Evolutionary conservation across 2,797 vertebrate species (phyloP).

Genomic region (Sciaenops ocellatus): DNA sequence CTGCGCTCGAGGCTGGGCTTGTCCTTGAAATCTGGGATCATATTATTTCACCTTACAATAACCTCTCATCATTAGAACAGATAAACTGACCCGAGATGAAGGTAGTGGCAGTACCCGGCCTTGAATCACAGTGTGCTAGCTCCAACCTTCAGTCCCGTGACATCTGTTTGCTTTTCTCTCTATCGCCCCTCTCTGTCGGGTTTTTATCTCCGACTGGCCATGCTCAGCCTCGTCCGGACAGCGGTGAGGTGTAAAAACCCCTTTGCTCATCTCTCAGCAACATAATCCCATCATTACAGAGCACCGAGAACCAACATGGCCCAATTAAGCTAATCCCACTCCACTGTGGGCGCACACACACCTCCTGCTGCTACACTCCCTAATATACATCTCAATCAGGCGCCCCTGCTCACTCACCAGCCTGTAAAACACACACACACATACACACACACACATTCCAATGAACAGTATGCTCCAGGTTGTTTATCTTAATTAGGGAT

Average conservation of each 20-base stretch:
- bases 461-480: slow-evolving; percentile 27
- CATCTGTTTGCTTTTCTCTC: slow-evolving; percentile 2
- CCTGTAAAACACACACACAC: slow-evolving; percentile 28
- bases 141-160: slow-evolving; percentile 44
- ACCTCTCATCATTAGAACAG: slow-evolving; percentile 60
- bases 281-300: slow-evolving; percentile 80
- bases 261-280: slow-evolving; percentile 69
- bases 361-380: slow-evolving; percentile 62
- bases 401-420: slow-evolving; percentile 28
- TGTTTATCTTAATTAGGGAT: slow-evolving; percentile 72
- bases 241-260: slow-evolving; percentile 61
- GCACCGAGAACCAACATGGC: slow-evolving; percentile 70
- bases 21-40: slow-evolving; percentile 64
- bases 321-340: slow-evolving; percentile 80
- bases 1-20: slow-evolving; percentile 49
- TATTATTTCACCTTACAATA: slow-evolving; percentile 57
- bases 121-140: slow-evolving; percentile 22
- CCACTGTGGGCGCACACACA: slow-evolving; percentile 63
- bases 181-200: background rate
- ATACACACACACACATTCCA: slow-evolving; percentile 38
- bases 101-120: slow-evolving; percentile 42
- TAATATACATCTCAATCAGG: slow-evolving; percentile 74
- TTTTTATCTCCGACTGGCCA: background rate
- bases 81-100: slow-evolving; percentile 47
- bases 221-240: slow-evolving; percentile 56